Conservation (phyloP, 2,797 vertebrate species). For the Cynodonichthys magdalenae region DNA sequence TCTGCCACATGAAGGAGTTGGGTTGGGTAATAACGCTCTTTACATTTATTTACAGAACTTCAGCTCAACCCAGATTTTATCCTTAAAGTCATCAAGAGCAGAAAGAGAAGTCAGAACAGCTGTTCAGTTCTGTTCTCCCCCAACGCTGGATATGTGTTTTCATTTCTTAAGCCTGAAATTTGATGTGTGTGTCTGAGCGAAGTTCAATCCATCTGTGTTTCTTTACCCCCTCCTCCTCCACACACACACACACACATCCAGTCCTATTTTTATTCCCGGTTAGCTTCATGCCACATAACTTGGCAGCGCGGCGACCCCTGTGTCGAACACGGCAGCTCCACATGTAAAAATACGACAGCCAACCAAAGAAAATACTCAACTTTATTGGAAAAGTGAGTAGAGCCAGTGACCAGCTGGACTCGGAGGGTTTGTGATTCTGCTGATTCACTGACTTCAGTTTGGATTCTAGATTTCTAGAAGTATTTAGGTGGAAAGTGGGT, state of each 20-base stretch:
- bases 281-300: conserved; percentile 82
- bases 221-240: conserved; percentile 18
- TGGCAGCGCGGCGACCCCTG: conserved; percentile 75
- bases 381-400: conserved; percentile 58
- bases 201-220: conserved; percentile 55
- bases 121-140: conserved; percentile 43
- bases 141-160: conserved; percentile 39
- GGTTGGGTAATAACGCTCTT: conserved; percentile 40
- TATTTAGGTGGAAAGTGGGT: conserved; percentile 31
- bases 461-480: conserved; percentile 20
- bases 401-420: conserved; percentile 63
- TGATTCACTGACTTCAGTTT: conserved; percentile 7
- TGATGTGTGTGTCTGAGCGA: conserved; percentile 7
- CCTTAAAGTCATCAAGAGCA: conserved; percentile 14
- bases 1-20: conserved; percentile 34
- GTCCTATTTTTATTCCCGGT: conserved; percentile 80
- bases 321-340: conserved; percentile 75
- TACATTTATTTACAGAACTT: conserved; percentile 38
- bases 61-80: conserved; percentile 31
- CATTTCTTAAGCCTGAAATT: conserved; percentile 21
- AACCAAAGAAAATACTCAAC: conserved; percentile 81
- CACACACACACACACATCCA: conserved; percentile 34
- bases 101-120: conserved; percentile 51
- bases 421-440: conserved; percentile 17
- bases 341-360: conserved; percentile 79